Percentiles rank a stretch among this genome's conserved stretches.
These are phyloP conservation scores for Moxostoma hubbsi DNA, from an alignment of 2,797 vertebrate genomes.

Conservation along the genomic window DNA sequence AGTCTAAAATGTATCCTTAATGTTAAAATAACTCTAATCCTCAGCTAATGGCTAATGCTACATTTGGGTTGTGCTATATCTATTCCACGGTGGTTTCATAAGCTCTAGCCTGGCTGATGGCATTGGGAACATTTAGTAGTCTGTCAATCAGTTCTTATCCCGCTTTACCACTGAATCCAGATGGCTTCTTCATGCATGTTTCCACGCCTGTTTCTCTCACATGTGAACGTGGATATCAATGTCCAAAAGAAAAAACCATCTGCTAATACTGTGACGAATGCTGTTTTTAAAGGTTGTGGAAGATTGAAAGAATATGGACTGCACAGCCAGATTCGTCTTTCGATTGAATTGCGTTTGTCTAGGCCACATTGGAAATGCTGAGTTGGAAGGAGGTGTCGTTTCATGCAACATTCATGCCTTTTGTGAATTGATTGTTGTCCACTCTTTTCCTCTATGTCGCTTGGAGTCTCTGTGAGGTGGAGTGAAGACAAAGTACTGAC, in stretches of 20 bases:
- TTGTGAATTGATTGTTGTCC: conserved; percentile 56
- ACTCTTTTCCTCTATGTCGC: conserved; percentile 1
- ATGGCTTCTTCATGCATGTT: not conserved
- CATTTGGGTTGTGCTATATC: no score
- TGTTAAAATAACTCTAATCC: no score
- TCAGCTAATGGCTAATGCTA: no score
- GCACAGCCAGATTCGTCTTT: conserved; percentile 13
- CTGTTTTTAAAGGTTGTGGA: conserved; percentile 27
- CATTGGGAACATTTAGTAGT: no score
- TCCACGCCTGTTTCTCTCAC: not conserved
- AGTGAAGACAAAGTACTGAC: no score
- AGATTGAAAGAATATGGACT: not conserved
- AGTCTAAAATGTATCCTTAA: not conserved
- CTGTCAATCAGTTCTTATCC: no score
- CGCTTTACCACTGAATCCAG: conserved; percentile 3
- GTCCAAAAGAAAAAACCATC: conserved; percentile 8
- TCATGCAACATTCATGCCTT: conserved; percentile 63
- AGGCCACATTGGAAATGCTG: conserved; percentile 16
- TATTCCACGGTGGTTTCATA: no score
- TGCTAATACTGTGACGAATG: conserved; percentile 26
- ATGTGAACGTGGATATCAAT: not conserved
- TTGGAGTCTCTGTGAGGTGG: not conserved
- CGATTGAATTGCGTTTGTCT: conserved; percentile 36
- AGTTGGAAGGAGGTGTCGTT: conserved; percentile 42
- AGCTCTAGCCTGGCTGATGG: no score